Evolutionary conservation across 1,140 invertebrate genomes (phyloP), one percentile per base, ranked within the genome.

Genomic region (Dendrolimus punctatus): DNA sequence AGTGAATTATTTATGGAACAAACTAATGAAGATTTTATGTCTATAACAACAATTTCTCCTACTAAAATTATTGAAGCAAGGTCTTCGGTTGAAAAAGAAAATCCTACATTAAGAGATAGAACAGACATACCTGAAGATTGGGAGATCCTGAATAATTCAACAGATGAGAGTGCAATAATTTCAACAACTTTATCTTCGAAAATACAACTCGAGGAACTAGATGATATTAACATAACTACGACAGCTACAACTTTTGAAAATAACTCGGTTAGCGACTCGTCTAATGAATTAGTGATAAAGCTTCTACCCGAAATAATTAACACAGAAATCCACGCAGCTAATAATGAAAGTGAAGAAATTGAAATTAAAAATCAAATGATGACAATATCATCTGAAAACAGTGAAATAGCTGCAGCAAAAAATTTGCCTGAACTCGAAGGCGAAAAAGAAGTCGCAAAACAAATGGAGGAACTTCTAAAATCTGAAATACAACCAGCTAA

Each of bases 401-500:
- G 23, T 38, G 10, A 9, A 46, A 40, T 8, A 40, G 23, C 8
- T 40, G 0, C n/a, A n/a, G 39, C 37, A 46, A 52, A 57, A 47
- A 60, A 47, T 55, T 43, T 57, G 43, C 53, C 45, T 47, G 40
- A 57, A 47, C 44, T 62, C 23, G 54, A 59, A 57, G 45, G 64
- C 9, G 64, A 62, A 9, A 55, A 46, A 6, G 61, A 63, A 42
- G 51, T 51, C 2, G 51, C 60, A 39, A 46, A 49, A 42, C 67
- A 63, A 51, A 68, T 68, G 51, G 66, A 73, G 58, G 55, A 64
- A 53, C 57, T 73, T 9, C 54, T 67, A 39, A 49, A 62, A 39
- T 67, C 66, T 40, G 64, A 77, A 41, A 40, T 77, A 7, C 55
- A 72, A 52, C 63, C 73, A 45, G 74, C 78, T 10, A 81, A 68